These are phyloP conservation scores for Falcunculus frontatus DNA, from an alignment of 2,113 vertebrate species.

Conservation along the genomic window DNA sequence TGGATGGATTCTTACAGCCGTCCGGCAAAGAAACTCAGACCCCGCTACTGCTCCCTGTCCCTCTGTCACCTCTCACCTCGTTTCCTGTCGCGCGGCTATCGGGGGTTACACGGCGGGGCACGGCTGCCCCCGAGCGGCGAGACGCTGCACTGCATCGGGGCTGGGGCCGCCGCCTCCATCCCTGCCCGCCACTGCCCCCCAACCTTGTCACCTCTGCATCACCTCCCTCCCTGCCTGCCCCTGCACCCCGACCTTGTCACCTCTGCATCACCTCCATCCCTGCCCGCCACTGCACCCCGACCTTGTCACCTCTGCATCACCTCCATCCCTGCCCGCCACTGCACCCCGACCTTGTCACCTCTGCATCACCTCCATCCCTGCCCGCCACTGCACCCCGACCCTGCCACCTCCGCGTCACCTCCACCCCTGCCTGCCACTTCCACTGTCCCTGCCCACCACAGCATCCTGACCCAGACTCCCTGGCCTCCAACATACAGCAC, in stretches of 20 bases:
- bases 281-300: not conserved
- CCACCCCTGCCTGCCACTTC: too few species aligned
- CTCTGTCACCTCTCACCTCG: not conserved
- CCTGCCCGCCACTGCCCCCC: not conserved
- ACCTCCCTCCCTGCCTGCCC: not conserved
- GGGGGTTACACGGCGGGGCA: not conserved
- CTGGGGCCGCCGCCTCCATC: not conserved
- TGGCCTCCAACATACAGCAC: not conserved
- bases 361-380: not conserved
- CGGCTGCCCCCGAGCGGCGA: not conserved
- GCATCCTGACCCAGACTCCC: not conserved
- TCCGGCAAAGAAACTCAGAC: not conserved
- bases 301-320: too few species aligned
- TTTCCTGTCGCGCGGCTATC: not conserved
- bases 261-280: not conserved
- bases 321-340: not conserved
- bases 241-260: not conserved
- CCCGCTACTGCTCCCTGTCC: not conserved
- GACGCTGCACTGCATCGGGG: not conserved
- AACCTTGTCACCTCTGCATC: too few species aligned
- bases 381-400: rapidly evolving
- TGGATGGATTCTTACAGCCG: not conserved
- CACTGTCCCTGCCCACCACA: not conserved
- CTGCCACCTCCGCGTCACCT: not conserved
- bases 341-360: not conserved